Conservation (phyloP, 2,888 invertebrate species). For the Callyntrura sp. region DNA sequence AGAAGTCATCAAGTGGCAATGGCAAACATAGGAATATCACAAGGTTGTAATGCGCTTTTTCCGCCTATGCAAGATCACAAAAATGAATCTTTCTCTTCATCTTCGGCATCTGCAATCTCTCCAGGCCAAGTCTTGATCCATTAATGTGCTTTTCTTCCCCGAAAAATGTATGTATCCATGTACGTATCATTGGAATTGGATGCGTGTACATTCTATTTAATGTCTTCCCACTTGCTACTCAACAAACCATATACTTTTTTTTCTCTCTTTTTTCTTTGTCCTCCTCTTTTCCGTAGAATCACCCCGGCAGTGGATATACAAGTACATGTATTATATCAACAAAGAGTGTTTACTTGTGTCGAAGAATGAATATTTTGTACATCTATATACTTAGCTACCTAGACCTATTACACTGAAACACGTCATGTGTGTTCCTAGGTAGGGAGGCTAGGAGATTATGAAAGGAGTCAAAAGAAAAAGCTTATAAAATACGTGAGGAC, state of each 20-base stretch:
- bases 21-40: constrained; percentile 34
- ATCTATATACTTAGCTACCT: too few species aligned
- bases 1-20: constrained; percentile 56
- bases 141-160: constrained; percentile 46
- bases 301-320: too few species aligned
- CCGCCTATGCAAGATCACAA: constrained; percentile 43
- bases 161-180: constrained; percentile 11
- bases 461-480: too few species aligned
- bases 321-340: background rate
- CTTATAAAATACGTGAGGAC: too few species aligned
- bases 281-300: background rate
- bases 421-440: too few species aligned
- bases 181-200: constrained; percentile 1
- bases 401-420: too few species aligned
- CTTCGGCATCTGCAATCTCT: constrained; percentile 52
- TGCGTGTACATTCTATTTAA: background rate
- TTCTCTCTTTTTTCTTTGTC: background rate
- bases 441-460: too few species aligned
- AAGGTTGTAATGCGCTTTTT: constrained; percentile 61
- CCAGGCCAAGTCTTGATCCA: constrained; percentile 43
- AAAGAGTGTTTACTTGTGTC: too few species aligned
- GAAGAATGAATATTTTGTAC: too few species aligned
- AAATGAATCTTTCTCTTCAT: constrained; percentile 47
- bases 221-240: background rate
- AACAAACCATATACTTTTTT: constrained; percentile 12